Conservation (phyloP, 2,797 vertebrate species). For the Platalea minor region DNA sequence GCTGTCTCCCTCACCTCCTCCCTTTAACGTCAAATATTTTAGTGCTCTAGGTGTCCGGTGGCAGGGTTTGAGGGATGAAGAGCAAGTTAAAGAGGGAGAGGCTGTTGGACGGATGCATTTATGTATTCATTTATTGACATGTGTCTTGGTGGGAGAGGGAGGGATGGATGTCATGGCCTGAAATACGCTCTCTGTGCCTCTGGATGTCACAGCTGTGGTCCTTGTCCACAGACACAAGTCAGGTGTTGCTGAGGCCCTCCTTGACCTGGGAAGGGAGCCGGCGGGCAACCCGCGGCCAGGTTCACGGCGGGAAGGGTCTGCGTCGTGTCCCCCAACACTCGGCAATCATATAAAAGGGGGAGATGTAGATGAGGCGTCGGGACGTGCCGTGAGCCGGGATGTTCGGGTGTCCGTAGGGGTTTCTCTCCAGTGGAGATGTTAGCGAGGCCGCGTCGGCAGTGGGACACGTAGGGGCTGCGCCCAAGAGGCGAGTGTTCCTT, state of each 20-base stretch:
- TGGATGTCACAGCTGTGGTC: neutral
- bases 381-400: neutral
- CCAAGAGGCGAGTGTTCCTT: neutral
- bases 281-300: rapidly evolving
- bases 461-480: neutral
- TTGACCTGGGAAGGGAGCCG: rapidly evolving
- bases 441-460: rapidly evolving
- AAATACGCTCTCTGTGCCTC: neutral
- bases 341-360: neutral
- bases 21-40: neutral
- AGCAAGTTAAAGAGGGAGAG: neutral
- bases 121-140: neutral
- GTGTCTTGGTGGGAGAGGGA: neutral
- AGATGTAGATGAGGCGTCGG: rapidly evolving
- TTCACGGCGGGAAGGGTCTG: rapidly evolving
- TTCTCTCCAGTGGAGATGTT: neutral
- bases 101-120: rapidly evolving
- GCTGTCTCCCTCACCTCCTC: neutral
- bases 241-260: neutral
- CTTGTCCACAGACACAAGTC: neutral
- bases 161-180: neutral
- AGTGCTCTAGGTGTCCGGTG: neutral
- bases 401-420: rapidly evolving
- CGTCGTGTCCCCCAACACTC: rapidly evolving
- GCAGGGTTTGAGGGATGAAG: neutral